A percentile compares a stretch with the other conserved stretches of the same genome.
Evolutionary conservation across 2,888 invertebrate species (phyloP).

Genomic region (Drosophila austrosaltans): DNA sequence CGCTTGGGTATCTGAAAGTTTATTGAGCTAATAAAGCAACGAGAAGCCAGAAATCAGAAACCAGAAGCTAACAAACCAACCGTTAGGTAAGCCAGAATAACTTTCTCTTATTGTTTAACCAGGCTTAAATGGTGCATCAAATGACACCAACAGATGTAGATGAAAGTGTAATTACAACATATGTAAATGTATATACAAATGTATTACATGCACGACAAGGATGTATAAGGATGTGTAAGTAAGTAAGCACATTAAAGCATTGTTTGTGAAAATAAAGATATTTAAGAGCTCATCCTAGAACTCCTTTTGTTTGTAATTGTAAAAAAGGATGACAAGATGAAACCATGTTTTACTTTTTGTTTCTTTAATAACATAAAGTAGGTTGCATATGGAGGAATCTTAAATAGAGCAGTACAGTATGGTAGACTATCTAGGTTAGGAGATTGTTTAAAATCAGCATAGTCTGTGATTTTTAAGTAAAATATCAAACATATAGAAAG

Average conservation of each 20-base stretch:
- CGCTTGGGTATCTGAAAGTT: slow-evolving; percentile 35
- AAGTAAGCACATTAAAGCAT: slow-evolving; percentile 7
- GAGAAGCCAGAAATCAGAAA: slow-evolving; percentile 13
- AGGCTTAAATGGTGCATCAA: slow-evolving; percentile 59
- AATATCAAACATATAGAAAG: too few relatives aligned
- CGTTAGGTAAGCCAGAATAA: not conserved
- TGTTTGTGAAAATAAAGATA: slow-evolving; percentile 4
- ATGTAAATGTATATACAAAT: not conserved
- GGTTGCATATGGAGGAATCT: too few relatives aligned
- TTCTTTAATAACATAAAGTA: too few relatives aligned
- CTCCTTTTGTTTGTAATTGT: not conserved
- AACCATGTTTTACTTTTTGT: not conserved
- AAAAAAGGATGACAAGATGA: not conserved
- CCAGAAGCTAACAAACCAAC: not conserved
- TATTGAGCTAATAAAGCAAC: slow-evolving; percentile 67
- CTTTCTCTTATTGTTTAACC: slow-evolving; percentile 63
- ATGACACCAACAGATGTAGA: slow-evolving; percentile 13
- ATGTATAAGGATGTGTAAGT: not conserved
- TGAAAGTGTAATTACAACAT: not conserved
- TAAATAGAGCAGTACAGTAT: too few relatives aligned
- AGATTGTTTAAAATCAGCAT: too few relatives aligned
- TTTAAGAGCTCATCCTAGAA: not conserved
- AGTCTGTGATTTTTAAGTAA: too few relatives aligned
- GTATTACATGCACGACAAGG: not conserved
- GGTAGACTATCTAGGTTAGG: too few relatives aligned